Conservation (phyloP, 1,140 invertebrate genomes). For the Cylas formicarius region DNA sequence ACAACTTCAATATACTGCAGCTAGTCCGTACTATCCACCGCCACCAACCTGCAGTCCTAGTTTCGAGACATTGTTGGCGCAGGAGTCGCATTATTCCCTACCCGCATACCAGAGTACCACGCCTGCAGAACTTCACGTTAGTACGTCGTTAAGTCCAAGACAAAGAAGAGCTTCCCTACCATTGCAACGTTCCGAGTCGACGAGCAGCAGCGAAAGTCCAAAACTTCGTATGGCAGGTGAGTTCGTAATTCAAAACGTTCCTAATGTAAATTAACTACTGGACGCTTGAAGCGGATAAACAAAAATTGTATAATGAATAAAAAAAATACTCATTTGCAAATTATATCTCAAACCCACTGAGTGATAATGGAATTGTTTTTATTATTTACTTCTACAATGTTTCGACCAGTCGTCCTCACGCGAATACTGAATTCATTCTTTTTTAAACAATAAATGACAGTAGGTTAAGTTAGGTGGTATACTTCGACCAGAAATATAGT, state of each 20-base stretch:
- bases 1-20: slow-evolving; percentile 45
- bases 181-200: slow-evolving; percentile 67
- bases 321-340: too few relatives aligned
- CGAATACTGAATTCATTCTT: too few relatives aligned
- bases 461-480: too few relatives aligned
- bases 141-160: slow-evolving; percentile 47
- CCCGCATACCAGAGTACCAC: slow-evolving; percentile 50
- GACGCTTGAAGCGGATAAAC: too few relatives aligned
- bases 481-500: too few relatives aligned
- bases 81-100: slow-evolving; percentile 53
- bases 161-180: slow-evolving; percentile 65
- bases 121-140: slow-evolving; percentile 49
- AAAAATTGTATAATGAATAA: too few relatives aligned
- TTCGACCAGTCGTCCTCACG: too few relatives aligned
- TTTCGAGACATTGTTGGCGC: slow-evolving; percentile 46
- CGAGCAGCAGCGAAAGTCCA: slow-evolving; percentile 59
- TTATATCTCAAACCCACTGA: too few relatives aligned
- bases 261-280: too few relatives aligned
- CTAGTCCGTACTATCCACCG: slow-evolving; percentile 48
- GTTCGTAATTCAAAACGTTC: not conserved
- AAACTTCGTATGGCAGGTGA: slow-evolving; percentile 48
- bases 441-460: too few relatives aligned
- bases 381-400: too few relatives aligned
- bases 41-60: slow-evolving; percentile 49
- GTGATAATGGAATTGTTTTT: too few relatives aligned